Conservation (phyloP, 2,888 invertebrate species). For the Hydroisotoma schaefferi region DNA sequence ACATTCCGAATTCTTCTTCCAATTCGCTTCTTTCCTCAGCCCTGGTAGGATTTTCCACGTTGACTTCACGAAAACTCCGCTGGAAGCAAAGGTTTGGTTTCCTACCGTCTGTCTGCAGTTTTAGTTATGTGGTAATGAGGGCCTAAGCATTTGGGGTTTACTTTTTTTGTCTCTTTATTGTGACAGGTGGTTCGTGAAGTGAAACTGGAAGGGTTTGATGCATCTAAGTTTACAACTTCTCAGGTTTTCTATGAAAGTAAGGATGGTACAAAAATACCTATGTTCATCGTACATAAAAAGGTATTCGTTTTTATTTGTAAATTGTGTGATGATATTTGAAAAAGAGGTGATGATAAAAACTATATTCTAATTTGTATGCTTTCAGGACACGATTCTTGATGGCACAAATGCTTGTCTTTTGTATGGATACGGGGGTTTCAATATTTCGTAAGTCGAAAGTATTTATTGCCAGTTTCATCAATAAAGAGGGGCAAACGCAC, state of each 20-base stretch:
- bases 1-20: conserved; percentile 85
- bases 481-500: too few relatives aligned
- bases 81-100: conserved; percentile 62
- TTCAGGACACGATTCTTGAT: conserved; percentile 23
- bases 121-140: too few relatives aligned
- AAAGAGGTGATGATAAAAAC: background rate
- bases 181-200: conserved; percentile 75
- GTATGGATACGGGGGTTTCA: conserved; percentile 98
- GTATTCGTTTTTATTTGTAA: conserved; percentile 52
- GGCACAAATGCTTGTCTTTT: conserved; percentile 68
- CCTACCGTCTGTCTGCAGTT: too few relatives aligned
- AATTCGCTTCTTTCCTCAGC: conserved; percentile 88
- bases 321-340: background rate
- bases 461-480: too few relatives aligned
- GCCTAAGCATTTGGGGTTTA: too few relatives aligned
- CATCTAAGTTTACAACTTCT: conserved; percentile 71
- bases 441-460: too few relatives aligned
- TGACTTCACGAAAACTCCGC: conserved; percentile 63
- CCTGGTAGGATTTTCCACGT: conserved; percentile 83
- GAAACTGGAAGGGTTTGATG: conserved; percentile 76
- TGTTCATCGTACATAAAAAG: conserved; percentile 86
- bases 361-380: background rate
- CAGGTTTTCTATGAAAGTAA: conserved; percentile 91
- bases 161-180: too few relatives aligned
- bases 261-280: conserved; percentile 90